phyloP scores from a whole-genome alignment of 2,888 invertebrate species.

The Watsonalla binaria region DNA sequence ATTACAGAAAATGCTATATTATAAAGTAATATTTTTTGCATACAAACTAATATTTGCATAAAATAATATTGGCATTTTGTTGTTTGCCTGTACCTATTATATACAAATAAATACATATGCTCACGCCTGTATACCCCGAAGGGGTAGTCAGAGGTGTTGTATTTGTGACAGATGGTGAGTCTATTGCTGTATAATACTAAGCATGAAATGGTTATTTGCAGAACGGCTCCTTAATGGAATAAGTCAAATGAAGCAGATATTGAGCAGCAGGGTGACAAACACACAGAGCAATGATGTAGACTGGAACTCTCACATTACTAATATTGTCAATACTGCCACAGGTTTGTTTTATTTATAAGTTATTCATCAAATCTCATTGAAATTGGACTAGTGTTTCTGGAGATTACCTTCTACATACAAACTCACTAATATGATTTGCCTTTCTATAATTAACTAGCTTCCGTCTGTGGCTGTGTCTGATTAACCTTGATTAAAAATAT shows the following conservation, averaged over 20 bases:
- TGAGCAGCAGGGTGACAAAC: conserved; percentile 82
- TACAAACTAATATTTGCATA: too few species aligned
- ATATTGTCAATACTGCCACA: conserved; percentile 82
- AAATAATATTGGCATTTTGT: too few species aligned
- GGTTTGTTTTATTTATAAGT: conserved; percentile 66
- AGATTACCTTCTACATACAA: neutral
- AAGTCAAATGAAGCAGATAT: conserved; percentile 85
- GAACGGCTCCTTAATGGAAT: conserved; percentile 89
- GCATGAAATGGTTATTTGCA: conserved; percentile 54
- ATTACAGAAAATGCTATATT: too few species aligned
- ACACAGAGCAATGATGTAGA: conserved; percentile 75
- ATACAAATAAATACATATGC: too few species aligned
- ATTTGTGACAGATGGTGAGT: too few species aligned
- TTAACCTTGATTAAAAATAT: neutral
- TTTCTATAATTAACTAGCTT: neutral
- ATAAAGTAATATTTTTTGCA: too few species aligned
- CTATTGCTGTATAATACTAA: too few species aligned
- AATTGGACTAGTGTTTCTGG: neutral
- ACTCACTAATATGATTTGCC: neutral
- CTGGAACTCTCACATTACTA: conserved; percentile 84
- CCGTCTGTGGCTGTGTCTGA: neutral
- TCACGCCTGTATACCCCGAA: too few species aligned
- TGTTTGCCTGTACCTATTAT: too few species aligned
- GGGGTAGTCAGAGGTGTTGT: too few species aligned
- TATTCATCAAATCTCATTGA: neutral